Base-by-base conservation (phyloP, 2,888 invertebrate species). In the Caenorhabditis uteleia region DNA sequence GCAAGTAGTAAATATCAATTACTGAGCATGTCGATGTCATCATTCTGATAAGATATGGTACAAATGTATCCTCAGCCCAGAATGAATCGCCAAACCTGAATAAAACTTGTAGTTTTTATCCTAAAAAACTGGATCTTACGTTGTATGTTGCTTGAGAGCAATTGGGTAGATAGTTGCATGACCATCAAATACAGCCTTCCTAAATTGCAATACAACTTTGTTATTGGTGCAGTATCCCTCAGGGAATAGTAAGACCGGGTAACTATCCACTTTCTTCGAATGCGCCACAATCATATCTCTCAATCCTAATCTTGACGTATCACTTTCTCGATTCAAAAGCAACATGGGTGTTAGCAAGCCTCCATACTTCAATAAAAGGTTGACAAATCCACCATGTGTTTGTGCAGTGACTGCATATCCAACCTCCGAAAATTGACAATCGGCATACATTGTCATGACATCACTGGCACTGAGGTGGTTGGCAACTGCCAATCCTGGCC, bases 401-500 rank as follows among this genome's bases (percentile, higher is more conserved):
- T 79, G 79, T 2, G 77, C 79, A 16, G 79, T 79, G 18, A 79
- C 70, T 18, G 68, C 67, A 55, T 77, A 79, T 1, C 77, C 65
- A 8, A 39, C 42, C 21, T 70, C 70, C 21, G 69, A 56, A 25
- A 65, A 69, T 14, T 58, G 40, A 33, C 76, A 71, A 29, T 78
- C 77, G n/a, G 74, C 66, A 51, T 68, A 77, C 12, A 78, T 61
- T 14, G 74, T 68, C 58, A 74, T 74, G n/a, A 79, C 65, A 43
- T 78, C 78, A 48, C 78, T 78, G 16, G 78, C 75, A 5, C 71
- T 67, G 23, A 78, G 31, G 45, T 78, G 78, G 47, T 78, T 78
- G 2, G 78, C 54, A 21, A 79, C 74, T 31, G 70, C 75, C 21
- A 78, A 65, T n/a, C 78, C 77, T 14, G 77, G 70, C 20, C 57